Base-by-base conservation (phyloP, 2,888 invertebrate genomes). In the Gastrophysa polygoni region DNA sequence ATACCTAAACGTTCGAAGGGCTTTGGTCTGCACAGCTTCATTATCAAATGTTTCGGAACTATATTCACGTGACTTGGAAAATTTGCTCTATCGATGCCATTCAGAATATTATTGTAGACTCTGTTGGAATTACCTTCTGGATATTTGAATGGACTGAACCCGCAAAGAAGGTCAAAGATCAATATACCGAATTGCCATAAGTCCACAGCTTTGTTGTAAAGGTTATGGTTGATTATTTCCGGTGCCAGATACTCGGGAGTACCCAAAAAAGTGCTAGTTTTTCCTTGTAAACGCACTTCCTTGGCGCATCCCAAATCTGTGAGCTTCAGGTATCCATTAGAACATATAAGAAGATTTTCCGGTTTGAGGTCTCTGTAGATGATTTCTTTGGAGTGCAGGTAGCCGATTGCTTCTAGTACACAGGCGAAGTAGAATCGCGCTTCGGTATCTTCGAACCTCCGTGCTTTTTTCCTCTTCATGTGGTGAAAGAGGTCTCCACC, bases 221-320 rank as follows among this genome's bases (percentile, higher is more conserved):
- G 88, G 77, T 90, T 90, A 81, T 95, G 95, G 17, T 94, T 83
- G 48, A 96, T 94, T 59, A 96, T 91, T 84, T 96, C 93, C 0
- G 93, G 92, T 0, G 92, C 90, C 8, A 92, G 90, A 75, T 93
- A 92, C 79, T 95, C 93, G 0, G 95, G 95, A 0, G 96, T 96
- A 8, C 96, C 96, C 55, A 95, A 95, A 82, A 96, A 96, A 0
- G 96, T 96, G 88, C 94, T 95, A 0, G 96, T 95, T 81, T 94
- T 95, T 63, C 88, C 85, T 21, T 63, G 63, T 90, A 90, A 14
- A 86, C 84, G 0, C 88, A 86, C 66, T 71, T 89, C 87, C 81
- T 96, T 96, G 21, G 95, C 93, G 79, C 96, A 96, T n/a, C 96
- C 96, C 81, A 96, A 96, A 80, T 96, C 96, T 28, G 92, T 95